Conservation (phyloP, 1,140 invertebrate genomes). For the Diuraphis noxia region DNA sequence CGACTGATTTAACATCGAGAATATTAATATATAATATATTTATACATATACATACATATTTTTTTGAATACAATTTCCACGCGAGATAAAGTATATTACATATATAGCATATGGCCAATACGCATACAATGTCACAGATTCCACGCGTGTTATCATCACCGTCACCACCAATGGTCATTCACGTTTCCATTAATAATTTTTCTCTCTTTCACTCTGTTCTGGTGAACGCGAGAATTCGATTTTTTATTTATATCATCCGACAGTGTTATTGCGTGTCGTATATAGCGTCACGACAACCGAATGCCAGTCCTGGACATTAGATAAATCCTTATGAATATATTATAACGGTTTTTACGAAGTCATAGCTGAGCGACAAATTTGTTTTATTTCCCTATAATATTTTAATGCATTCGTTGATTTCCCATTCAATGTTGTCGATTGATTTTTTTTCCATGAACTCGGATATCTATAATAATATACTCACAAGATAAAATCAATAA, state of each 20-base stretch:
- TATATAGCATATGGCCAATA: neutral
- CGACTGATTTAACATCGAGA: constrained; percentile 27
- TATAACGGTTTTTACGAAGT: neutral
- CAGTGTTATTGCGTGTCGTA: constrained; percentile 9
- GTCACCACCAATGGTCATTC: constrained; percentile 13
- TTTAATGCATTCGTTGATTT: neutral
- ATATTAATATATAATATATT: constrained; percentile 26
- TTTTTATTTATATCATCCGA: neutral
- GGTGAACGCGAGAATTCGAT: neutral
- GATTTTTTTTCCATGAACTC: neutral
- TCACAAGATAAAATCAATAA: neutral
- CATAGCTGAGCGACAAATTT: neutral
- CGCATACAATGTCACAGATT: neutral
- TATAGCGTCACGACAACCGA: constrained; percentile 10
- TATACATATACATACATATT: neutral
- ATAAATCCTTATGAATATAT: constrained; percentile 14
- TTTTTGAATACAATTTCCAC: constrained; percentile 21
- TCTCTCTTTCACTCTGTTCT: constrained; percentile 10
- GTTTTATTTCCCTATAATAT: neutral
- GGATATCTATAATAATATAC: neutral
- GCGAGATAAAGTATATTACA: neutral
- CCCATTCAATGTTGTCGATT: neutral
- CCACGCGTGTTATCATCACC: constrained; percentile 29
- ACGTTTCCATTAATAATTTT: constrained; percentile 44
- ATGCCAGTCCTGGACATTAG: neutral